Conservation (phyloP, 2,888 invertebrate species). For the Drosophila bunnanda region DNA sequence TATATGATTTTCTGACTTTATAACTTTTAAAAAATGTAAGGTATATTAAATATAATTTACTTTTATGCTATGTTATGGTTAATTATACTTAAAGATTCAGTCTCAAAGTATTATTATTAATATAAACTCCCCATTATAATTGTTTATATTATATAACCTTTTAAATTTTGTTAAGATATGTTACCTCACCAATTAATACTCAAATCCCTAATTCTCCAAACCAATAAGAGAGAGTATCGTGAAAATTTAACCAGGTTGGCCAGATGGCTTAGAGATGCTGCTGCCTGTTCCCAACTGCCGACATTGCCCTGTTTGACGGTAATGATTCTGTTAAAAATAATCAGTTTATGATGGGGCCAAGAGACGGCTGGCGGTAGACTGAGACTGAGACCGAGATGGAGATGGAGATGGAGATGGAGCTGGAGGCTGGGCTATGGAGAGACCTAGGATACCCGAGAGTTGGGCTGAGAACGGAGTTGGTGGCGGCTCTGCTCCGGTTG, state of each 20-base stretch:
- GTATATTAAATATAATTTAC: too few species aligned
- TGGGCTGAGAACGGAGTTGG: constrained; percentile 30
- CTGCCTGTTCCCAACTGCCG: constrained; percentile 51
- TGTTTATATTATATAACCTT: too few species aligned
- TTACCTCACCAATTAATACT: not conserved
- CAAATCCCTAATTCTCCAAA: constrained; percentile 10
- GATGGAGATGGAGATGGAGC: not conserved
- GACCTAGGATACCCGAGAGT: constrained; percentile 19
- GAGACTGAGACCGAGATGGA: constrained; percentile 3
- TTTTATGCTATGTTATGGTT: too few species aligned
- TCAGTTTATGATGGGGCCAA: constrained; percentile 72
- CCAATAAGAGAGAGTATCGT: constrained; percentile 33
- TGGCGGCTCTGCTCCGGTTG: constrained; percentile 40
- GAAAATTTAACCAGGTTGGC: constrained; percentile 35
- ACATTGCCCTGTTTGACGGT: constrained; percentile 54
- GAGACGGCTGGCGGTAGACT: constrained; percentile 42
- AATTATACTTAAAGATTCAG: too few species aligned
- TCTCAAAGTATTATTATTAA: too few species aligned
- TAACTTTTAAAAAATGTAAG: too few species aligned
- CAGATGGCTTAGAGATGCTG: constrained; percentile 42
- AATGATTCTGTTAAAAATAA: constrained; percentile 80
- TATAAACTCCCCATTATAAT: too few species aligned
- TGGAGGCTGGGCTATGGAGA: not conserved
- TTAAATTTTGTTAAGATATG: too few species aligned
- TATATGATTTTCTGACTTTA: too few species aligned